A percentile compares a stretch with the other conserved stretches of the same genome.
Evolutionary conservation across 92 coral and sea anemone genomes (phyloP).

Genomic region (Palythoa heliodiscus): DNA sequence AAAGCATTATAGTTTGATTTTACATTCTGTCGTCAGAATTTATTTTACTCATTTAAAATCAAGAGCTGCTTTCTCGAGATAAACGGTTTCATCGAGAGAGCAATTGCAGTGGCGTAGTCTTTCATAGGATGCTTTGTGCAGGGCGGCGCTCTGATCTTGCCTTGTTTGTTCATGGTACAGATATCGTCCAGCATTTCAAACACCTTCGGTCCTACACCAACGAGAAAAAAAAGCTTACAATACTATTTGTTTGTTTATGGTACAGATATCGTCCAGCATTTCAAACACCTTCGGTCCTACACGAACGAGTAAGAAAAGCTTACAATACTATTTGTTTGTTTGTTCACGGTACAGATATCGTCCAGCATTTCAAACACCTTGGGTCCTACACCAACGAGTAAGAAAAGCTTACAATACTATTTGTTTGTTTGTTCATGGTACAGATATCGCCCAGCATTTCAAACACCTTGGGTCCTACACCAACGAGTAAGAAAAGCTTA

Average conservation of each 20-base stretch:
- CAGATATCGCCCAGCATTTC: slow-evolving; percentile 85
- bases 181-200: slow-evolving; percentile 77
- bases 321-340: background rate
- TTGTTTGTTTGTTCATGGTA: slow-evolving; percentile 45
- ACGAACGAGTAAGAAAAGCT: background rate
- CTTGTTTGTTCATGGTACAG: slow-evolving; percentile 66
- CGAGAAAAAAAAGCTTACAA: background rate
- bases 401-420: background rate
- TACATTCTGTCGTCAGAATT: too few species aligned
- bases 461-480: slow-evolving; percentile 57
- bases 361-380: slow-evolving; percentile 65
- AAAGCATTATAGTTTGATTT: background rate
- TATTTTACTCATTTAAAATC: slow-evolving; percentile 35
- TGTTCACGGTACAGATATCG: slow-evolving; percentile 70
- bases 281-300: slow-evolving; percentile 54
- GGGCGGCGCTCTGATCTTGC: slow-evolving; percentile 70
- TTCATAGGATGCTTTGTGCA: slow-evolving; percentile 71
- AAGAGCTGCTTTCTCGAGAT: slow-evolving; percentile 74
- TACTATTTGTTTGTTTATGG: slow-evolving; percentile 38
- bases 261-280: slow-evolving; percentile 85
- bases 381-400: slow-evolving; percentile 44
- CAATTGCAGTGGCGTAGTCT: slow-evolving; percentile 72
- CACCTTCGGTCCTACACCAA: slow-evolving; percentile 57
- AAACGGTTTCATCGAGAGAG: slow-evolving; percentile 73
- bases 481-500: background rate